phyloP scores from a whole-genome alignment of 1,140 invertebrate genomes.

The Cyrtorhinus lividipennis region DNA sequence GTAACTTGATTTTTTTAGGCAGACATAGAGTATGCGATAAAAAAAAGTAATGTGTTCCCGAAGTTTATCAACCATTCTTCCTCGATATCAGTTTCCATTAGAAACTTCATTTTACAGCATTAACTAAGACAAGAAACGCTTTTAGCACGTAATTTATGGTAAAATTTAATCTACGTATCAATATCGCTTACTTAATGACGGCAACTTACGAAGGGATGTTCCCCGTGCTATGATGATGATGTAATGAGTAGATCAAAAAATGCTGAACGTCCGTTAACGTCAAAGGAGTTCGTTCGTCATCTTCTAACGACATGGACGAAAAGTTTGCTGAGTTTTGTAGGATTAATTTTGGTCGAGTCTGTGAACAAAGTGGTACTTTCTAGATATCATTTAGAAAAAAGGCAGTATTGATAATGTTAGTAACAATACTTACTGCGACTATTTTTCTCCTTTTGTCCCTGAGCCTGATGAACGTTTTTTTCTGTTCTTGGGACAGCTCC shows the following conservation, averaged over 20 bases:
- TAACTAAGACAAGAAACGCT: not conserved
- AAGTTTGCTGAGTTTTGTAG: not conserved
- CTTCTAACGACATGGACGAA: not conserved
- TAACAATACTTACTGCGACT: not conserved
- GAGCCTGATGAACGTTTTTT: not conserved
- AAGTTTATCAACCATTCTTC: not conserved
- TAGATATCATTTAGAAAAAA: not conserved
- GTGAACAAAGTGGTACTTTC: not conserved
- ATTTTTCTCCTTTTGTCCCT: not conserved
- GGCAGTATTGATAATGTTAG: not conserved
- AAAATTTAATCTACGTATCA: too few species aligned
- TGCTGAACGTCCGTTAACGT: slow-evolving; percentile 70
- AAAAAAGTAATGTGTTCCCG: not conserved
- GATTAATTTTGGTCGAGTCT: not conserved
- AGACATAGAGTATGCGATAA: too few species aligned
- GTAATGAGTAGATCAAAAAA: slow-evolving; percentile 57
- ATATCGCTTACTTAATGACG: too few species aligned
- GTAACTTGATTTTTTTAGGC: too few species aligned
- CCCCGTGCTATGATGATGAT: slow-evolving; percentile 47
- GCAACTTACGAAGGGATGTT: slow-evolving; percentile 17
- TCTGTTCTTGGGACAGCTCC: not conserved
- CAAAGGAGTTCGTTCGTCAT: slow-evolving; percentile 44
- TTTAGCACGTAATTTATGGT: not conserved
- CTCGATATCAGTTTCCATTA: not conserved
- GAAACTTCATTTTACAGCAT: not conserved